Evolutionary conservation across 2,888 invertebrate genomes (phyloP), one percentile per base, ranked within the genome.

Genomic region (Plemyria rubiginata): DNA sequence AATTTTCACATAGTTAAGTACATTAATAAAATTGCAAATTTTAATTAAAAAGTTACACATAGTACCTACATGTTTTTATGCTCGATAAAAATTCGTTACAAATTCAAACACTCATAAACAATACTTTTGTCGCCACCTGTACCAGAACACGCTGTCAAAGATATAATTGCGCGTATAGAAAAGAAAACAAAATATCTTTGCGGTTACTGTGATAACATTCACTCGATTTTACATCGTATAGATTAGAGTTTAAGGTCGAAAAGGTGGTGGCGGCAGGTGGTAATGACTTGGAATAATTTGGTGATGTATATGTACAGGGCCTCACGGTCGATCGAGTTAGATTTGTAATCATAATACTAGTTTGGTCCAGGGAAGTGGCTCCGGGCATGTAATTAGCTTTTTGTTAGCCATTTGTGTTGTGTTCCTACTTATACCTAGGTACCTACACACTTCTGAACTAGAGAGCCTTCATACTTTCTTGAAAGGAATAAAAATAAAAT

Each of bases 101-200:
- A 40, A 71, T 66, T 57, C 54, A 55, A 62, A 46, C 1, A 53
- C 38, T 36, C 38, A 50, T 22, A 65, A 61, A 66, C 62, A 54
- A 49, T 46, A 81, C 78, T 87, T 87, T 77, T 84, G 80, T 76
- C 73, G 74, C 63, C 75, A 80, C 78, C 82, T 84, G 83, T 89
- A 87, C 86, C 76, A 79, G 80, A 82, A 86, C 82, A 83, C 76
- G 81, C 87, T 90, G 91, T 90, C 91, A 89, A 87, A 90, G 84
- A 85, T 84, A 87, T 91, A 90, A 92, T 90, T 92, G 88, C 87
- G 84, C 81, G 86, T 85, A 87, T 84, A 88, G 84, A 88, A 86
- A 83, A 85, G 80, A 82, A 80, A 78, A 78, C 86, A 80, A 84
- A 78, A 61, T 69, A 70, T 67, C 60, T 76, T 79, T 86, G 79